Evolutionary conservation across 2,888 invertebrate species (phyloP).

Genomic region (Xanthia icteritia): DNA sequence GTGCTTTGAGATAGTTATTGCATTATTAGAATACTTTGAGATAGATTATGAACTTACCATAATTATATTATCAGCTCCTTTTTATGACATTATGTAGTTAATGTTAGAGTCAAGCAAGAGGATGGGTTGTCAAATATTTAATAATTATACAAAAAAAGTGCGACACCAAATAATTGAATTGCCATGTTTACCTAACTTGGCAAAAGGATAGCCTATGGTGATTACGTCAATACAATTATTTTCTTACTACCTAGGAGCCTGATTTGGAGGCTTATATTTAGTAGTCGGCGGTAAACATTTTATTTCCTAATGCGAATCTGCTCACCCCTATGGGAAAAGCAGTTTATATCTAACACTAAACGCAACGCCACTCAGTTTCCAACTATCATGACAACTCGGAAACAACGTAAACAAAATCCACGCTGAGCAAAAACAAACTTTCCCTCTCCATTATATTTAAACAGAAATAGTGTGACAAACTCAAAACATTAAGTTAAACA

Average conservation of each 20-base stretch:
- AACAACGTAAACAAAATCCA: constrained; percentile 54
- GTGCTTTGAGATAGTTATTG: constrained; percentile 18
- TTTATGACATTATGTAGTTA: no score
- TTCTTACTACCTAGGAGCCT: no score
- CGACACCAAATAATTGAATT: background rate
- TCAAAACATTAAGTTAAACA: constrained; percentile 64
- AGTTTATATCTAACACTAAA: constrained; percentile 42
- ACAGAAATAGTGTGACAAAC: constrained; percentile 67
- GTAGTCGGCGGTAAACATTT: background rate
- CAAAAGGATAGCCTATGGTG: background rate
- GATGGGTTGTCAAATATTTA: background rate
- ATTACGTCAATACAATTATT: no score
- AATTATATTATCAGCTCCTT: background rate
- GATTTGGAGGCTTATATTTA: background rate
- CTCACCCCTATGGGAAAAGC: constrained; percentile 2
- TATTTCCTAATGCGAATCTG: background rate
- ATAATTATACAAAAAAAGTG: no score
- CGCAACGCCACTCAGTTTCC: constrained; percentile 30
- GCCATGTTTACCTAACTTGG: background rate
- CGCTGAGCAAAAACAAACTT: constrained; percentile 58
- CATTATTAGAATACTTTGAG: constrained; percentile 5
- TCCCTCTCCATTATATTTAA: constrained; percentile 57
- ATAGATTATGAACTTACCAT: background rate
- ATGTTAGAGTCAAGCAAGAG: background rate
- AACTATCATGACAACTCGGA: constrained; percentile 53